phyloP scores from a whole-genome alignment of 2,888 invertebrate species.

The Eurytoma californica region DNA sequence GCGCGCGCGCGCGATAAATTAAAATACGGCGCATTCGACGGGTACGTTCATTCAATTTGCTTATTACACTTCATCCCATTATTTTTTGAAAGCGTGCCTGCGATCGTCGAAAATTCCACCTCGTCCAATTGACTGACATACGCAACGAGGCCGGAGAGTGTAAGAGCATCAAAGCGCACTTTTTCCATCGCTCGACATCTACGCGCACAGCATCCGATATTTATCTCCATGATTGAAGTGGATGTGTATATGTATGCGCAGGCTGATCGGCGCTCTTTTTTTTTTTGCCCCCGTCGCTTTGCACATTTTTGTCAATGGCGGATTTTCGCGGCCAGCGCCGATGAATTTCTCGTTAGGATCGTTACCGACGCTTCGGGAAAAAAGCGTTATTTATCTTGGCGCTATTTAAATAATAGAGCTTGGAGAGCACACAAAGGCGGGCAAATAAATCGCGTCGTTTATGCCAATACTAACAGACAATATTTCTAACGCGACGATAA shows the following conservation, averaged over 20 bases:
- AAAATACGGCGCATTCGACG: not conserved
- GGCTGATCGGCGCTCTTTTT: not conserved
- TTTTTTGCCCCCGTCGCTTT: not conserved
- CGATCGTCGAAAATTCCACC: slow-evolving; percentile 19
- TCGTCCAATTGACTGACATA: not conserved
- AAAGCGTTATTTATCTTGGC: not conserved
- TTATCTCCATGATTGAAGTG: slow-evolving; percentile 21
- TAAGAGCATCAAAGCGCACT: not conserved
- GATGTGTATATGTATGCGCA: not conserved
- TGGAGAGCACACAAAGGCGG: no score
- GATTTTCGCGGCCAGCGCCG: not conserved
- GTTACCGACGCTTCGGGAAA: not conserved
- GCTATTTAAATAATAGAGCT: not conserved
- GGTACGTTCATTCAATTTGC: slow-evolving; percentile 1
- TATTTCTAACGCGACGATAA: not conserved
- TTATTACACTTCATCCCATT: no score
- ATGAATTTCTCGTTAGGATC: not conserved
- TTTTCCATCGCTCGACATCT: slow-evolving; percentile 11
- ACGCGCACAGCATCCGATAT: not conserved
- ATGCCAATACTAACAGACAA: not conserved
- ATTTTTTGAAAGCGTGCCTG: not conserved
- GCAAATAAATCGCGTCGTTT: slow-evolving; percentile 18
- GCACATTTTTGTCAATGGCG: no score
- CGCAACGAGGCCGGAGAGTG: not conserved
- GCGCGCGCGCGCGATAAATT: not conserved